Evolutionary conservation across 2,888 invertebrate species (phyloP).

Genomic region (Metacarcinus magister): DNA sequence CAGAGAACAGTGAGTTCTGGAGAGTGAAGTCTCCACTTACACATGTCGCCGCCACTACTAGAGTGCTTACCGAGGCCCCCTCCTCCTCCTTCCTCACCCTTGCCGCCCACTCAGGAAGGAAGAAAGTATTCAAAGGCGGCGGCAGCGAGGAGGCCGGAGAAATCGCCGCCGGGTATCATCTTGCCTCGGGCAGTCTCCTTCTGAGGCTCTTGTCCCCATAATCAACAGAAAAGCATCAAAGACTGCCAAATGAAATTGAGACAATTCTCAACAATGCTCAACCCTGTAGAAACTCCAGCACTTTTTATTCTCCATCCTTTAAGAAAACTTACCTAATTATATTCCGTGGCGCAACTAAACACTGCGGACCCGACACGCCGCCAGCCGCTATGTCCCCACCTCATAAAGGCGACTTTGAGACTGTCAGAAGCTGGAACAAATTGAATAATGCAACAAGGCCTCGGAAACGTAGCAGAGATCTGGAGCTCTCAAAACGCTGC

Average conservation of each 20-base stretch:
- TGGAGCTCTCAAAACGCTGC: constrained; percentile 76
- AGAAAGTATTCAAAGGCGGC: constrained; percentile 63
- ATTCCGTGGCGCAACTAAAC: constrained; percentile 65
- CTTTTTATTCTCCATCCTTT: constrained; percentile 65
- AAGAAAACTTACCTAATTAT: constrained; percentile 79
- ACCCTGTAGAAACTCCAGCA: constrained; percentile 73
- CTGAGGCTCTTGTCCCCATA: constrained; percentile 66
- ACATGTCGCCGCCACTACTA: constrained; percentile 42
- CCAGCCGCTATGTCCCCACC: constrained; percentile 30
- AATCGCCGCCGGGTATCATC: neutral
- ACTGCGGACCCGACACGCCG: constrained; percentile 30
- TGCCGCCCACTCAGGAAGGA: constrained; percentile 46
- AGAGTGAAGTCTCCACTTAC: neutral
- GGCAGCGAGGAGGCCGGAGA: neutral
- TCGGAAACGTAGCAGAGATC: constrained; percentile 78
- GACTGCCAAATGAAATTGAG: constrained; percentile 77
- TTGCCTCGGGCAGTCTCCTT: constrained; percentile 62
- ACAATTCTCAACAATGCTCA: constrained; percentile 78
- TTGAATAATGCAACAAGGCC: constrained; percentile 77
- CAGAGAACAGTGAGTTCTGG: neutral
- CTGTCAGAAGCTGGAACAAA: constrained; percentile 73
- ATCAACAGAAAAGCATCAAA: constrained; percentile 78
- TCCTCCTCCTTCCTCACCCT: neutral
- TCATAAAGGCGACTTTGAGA: constrained; percentile 70
- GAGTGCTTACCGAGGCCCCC: neutral